Percentiles rank a stretch among this genome's conserved stretches.
phyloP scores from a whole-genome alignment of 2,888 invertebrate species.

The Nasonia oneida region DNA sequence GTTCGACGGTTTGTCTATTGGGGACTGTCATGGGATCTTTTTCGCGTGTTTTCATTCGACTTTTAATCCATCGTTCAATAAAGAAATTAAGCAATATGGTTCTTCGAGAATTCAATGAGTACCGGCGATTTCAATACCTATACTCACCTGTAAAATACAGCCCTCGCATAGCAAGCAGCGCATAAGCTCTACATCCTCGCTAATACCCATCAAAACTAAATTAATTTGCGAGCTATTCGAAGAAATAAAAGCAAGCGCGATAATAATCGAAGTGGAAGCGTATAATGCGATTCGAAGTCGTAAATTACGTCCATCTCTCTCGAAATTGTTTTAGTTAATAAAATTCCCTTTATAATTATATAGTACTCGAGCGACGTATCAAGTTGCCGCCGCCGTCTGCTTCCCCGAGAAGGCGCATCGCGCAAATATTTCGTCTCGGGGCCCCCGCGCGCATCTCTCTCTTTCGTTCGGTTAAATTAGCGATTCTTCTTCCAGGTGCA shows the following conservation, averaged over 20 bases:
- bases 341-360: conserved; percentile 21
- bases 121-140: no score
- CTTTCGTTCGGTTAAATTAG: conserved; percentile 54
- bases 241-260: background rate
- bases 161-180: no score
- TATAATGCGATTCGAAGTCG: background rate
- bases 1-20: no score
- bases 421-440: conserved; percentile 41
- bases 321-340: conserved; percentile 17
- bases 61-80: no score
- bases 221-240: background rate
- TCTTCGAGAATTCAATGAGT: no score
- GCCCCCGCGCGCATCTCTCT: conserved; percentile 30
- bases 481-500: conserved; percentile 62
- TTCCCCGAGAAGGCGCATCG: conserved; percentile 43
- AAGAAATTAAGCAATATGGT: no score
- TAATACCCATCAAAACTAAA: background rate
- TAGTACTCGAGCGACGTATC: conserved; percentile 30
- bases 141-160: no score
- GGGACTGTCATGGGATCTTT: no score
- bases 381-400: background rate
- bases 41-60: no score
- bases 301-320: background rate
- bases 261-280: background rate
- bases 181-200: background rate